Evolutionary conservation across 2,797 vertebrate genomes (phyloP).

Genomic region (Anableps anableps): DNA sequence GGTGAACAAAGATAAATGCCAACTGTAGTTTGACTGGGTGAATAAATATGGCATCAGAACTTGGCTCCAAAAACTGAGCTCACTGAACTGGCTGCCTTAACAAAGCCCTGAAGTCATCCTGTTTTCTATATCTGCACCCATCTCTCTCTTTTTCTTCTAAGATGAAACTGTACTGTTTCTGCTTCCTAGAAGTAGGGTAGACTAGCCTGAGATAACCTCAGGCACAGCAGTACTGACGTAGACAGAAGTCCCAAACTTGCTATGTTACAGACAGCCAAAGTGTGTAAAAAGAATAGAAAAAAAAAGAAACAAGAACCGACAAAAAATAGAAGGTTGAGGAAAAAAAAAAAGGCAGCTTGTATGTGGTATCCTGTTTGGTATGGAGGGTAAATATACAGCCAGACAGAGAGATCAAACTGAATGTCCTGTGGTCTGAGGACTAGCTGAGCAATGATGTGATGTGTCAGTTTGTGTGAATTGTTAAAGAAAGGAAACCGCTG

Average conservation of each 20-base stretch:
- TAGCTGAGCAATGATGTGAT: conserved; percentile 55
- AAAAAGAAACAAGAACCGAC: conserved; percentile 1
- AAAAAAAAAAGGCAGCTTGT: conserved; percentile 24
- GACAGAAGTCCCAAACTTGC: conserved; percentile 54
- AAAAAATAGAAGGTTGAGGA: conserved; percentile 6
- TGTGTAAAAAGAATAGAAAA: conserved; percentile 1
- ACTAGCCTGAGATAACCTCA: conserved; percentile 81
- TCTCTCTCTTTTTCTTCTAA: conserved; percentile 66
- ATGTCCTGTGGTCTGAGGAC: conserved; percentile 58
- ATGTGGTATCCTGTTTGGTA: conserved; percentile 70
- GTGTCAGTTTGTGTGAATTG: conserved; percentile 39
- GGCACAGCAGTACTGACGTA: conserved; percentile 62
- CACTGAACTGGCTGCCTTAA: conserved; percentile 4
- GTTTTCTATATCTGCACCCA: conserved; percentile 39
- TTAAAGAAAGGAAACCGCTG: conserved; percentile 47
- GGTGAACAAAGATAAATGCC: background rate
- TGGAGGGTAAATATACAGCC: conserved; percentile 33
- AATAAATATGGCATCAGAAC: conserved; percentile 21
- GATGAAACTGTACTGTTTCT: conserved; percentile 80
- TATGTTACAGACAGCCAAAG: conserved; percentile 27
- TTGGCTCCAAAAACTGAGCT: background rate
- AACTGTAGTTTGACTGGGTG: conserved; percentile 6
- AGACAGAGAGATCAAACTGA: conserved; percentile 32
- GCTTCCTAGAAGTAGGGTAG: conserved; percentile 86
- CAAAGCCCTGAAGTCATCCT: conserved; percentile 7